Evolutionary conservation across 92 coral and sea anemone genomes (phyloP), one percentile per base, ranked within the genome.

Genomic region (Plumapathes pennacea): DNA sequence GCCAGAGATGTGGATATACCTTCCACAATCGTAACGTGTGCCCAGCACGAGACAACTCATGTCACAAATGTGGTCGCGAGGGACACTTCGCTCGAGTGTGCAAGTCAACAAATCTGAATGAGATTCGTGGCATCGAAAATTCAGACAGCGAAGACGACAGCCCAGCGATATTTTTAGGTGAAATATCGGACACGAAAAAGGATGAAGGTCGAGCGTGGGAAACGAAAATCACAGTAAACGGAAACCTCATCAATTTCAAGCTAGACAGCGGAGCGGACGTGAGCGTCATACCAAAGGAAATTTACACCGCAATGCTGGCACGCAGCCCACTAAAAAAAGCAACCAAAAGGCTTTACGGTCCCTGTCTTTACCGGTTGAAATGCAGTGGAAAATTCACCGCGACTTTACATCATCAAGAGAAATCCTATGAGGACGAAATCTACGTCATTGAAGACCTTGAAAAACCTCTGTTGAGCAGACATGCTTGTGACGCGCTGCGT

Each of bases 401-500:
- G 13, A 34, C n/a, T 33, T 46, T 46, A 14, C 21, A 52, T 37
- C 49, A 32, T 37, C 37, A 67, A 14, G 74, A 54, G 28, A 67
- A 67, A 21, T 9, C 50, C 10, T 23, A 25, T 13, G 23, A 38
- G 34, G 77, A 43, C 19, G 45, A 40, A 33, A 58, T 70, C 36
- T 70, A 25, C 40, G 72, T 70, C 5, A 38, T 70, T 36, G 39
- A 33, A 32, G 77, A 46, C 32, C 70, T 70, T 2, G 77, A 70
- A 24, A 33, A 47, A 25, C 58, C 77, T 17, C 53, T 72, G 26
- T 54, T 72, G 12, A 54, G 69, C 30, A 62, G 86, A 57, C 42
- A 46, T 29, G 75, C 76, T n/a, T 76, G 76, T 14, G 27, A 50
- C 38, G 71, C 40, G 43, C 70, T 76, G 42, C 75, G 56, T 5